A percentile compares a stretch with the other conserved stretches of the same genome.
These are phyloP conservation scores for Parthenolecanium corni DNA, from an alignment of 2,888 invertebrate species.

Conservation along the genomic window DNA sequence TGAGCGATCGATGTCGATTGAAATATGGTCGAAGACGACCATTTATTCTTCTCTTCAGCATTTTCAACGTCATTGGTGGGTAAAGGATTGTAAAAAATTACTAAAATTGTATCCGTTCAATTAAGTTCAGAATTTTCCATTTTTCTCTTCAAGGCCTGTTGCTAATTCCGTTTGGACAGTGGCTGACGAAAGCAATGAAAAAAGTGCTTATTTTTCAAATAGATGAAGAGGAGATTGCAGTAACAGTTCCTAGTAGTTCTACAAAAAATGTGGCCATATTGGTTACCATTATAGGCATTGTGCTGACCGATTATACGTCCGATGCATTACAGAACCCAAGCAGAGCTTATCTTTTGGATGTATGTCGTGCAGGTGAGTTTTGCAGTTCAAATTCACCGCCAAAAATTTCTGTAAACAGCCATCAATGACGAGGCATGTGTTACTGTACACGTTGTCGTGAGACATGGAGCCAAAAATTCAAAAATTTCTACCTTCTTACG, in stretches of 20 bases:
- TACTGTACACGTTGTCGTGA: neutral
- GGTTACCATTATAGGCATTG: conserved; percentile 85
- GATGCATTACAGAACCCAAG: conserved; percentile 95
- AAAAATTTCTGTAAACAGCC: no score
- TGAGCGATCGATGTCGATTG: conserved; percentile 78
- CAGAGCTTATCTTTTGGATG: conserved; percentile 82
- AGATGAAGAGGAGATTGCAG: neutral
- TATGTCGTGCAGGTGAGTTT: conserved; percentile 62
- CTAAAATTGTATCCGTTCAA: neutral
- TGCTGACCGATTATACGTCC: conserved; percentile 86
- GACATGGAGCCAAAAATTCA: neutral
- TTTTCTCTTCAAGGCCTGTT: neutral
- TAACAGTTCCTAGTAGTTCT: neutral
- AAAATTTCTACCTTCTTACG: no score
- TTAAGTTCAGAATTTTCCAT: neutral
- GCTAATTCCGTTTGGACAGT: conserved; percentile 17
- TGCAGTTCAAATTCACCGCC: no score
- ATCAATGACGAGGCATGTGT: no score
- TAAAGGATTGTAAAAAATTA: neutral
- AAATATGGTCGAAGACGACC: conserved; percentile 76
- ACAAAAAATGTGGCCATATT: conserved; percentile 71
- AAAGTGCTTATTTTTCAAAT: neutral
- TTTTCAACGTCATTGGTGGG: conserved; percentile 77
- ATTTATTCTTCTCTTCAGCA: conserved; percentile 76
- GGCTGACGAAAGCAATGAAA: neutral